Evolutionary conservation across 2,113 vertebrate genomes (phyloP).

Genomic region (Rhodinocichla rosea): DNA sequence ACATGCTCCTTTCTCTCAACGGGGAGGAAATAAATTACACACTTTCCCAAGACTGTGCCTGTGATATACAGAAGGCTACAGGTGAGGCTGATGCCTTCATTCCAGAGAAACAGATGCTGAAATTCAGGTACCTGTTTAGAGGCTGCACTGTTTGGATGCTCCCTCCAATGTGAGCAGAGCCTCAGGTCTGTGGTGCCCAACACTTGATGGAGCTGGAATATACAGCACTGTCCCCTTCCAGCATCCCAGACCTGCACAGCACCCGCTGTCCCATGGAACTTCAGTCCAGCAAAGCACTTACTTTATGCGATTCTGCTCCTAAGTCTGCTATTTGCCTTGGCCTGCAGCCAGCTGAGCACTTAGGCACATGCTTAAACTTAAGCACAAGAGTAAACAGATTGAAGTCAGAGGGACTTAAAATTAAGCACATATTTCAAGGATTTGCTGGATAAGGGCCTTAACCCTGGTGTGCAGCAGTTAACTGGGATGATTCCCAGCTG

Average conservation of each 20-base stretch:
- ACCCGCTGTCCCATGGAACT: not conserved
- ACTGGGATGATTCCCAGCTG: slow-evolving; percentile 28
- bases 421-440: slow-evolving; percentile 56
- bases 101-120: not conserved
- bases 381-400: slow-evolving; percentile 58
- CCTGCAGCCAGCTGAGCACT: slow-evolving; percentile 36
- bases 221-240: not conserved
- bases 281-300: not conserved
- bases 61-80: not conserved
- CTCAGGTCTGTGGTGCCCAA: not conserved
- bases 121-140: not conserved
- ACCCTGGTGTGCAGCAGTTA: not conserved
- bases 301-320: not conserved
- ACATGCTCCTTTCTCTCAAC: not conserved
- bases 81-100: not conserved
- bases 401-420: slow-evolving; percentile 50
- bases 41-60: not conserved
- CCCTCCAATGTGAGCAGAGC: rapidly evolving
- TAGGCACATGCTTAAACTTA: slow-evolving; percentile 60
- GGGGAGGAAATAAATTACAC: not conserved
- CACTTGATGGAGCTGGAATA: not conserved
- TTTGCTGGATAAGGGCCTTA: slow-evolving; percentile 52
- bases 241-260: not conserved
- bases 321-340: slow-evolving; percentile 29
- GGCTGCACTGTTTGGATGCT: rapidly evolving